Base-by-base conservation (phyloP, 2,113 vertebrate genomes). In the Dermatemys mawii region DNA sequence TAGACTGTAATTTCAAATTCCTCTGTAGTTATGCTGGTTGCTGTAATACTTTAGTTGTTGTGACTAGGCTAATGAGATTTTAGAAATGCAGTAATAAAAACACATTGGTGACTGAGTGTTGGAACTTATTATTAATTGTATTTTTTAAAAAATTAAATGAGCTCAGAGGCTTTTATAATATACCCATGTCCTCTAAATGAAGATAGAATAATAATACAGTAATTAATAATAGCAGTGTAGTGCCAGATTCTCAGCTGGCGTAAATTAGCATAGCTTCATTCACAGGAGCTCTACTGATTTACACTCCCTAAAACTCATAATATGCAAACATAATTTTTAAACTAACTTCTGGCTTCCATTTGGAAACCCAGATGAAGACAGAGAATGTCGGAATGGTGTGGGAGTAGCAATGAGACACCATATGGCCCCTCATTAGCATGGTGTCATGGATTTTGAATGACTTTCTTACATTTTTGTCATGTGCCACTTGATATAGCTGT, bases 11-110 rank as follows among this genome's bases (percentile, higher is more conserved):
- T 73, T 88, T 91, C 5, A 54, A 38, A 67, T 51, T 38, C 2
- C 38, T 91, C 55, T 38, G 0, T 41, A 81, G 76, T 48, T 67
- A 49, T 87, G 4, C 0, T 54, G 0, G 0, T 70, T 90, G 70
- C 54, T 84, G 5, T 73, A 17, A 76, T 57, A 54, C 79, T 50
- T 27, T 11, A 54, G 55, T 60, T 60, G 27, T 29, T 57, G 55
- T 60, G 55, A 22, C 48, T 78, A 48, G 17, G 63, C 26, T 76
- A 51, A 67, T 60, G 12, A 76, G 44, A 85, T 70, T 87, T 94
- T 78, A 44, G 44, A 29, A 70, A 79, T n/a, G 38, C 88, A 32
- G 3, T 78, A 24, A 5, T 32, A 86, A 70, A 6, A 80, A 60
- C 55, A 32, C 14, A 60, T 29, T 60, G 55, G 78, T 4, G 14